phyloP scores from a whole-genome alignment of 2,888 invertebrate species.

The Caenorhabditis drosophilae region DNA sequence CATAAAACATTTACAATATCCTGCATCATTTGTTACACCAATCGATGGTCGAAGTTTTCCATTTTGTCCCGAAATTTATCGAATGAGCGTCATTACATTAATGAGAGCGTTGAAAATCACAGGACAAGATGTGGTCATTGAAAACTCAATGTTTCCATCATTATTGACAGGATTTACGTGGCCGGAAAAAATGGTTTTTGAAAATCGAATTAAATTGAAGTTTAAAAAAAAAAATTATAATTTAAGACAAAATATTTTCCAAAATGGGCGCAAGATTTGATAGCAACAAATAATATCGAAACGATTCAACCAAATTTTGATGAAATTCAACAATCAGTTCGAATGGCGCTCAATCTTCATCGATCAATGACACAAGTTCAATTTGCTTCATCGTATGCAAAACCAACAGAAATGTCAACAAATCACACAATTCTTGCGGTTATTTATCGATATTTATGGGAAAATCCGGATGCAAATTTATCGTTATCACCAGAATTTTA shows the following conservation, averaged over 20 bases:
- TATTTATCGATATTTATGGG: constrained; percentile 6
- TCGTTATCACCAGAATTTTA: constrained; percentile 13
- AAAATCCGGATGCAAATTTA: constrained; percentile 4
- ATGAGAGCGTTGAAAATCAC: constrained; percentile 47
- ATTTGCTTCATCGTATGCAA: constrained; percentile 11
- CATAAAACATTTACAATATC: constrained; percentile 11
- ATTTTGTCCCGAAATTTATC: constrained; percentile 51
- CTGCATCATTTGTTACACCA: constrained; percentile 14
- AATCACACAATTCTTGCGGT: constrained; percentile 14
- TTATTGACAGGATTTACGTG: constrained; percentile 17
- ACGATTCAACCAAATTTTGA: constrained; percentile 8
- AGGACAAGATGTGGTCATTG: constrained; percentile 22
- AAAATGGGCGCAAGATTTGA: constrained; percentile 20
- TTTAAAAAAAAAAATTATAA: too few relatives aligned
- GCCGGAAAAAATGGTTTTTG: constrained; percentile 26
- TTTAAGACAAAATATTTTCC: constrained; percentile 15
- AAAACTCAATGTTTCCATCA: constrained; percentile 2
- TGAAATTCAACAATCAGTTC: constrained; percentile 8
- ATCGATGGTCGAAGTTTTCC: constrained; percentile 25
- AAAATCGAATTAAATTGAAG: too few relatives aligned
- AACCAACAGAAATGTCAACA: constrained; percentile 3
- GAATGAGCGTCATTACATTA: constrained; percentile 43
- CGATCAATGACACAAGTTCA: constrained; percentile 11
- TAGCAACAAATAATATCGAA: not conserved
- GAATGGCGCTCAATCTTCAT: constrained; percentile 1